Conservation (phyloP, 2,888 invertebrate species). For the Tupiocoris notatus region DNA sequence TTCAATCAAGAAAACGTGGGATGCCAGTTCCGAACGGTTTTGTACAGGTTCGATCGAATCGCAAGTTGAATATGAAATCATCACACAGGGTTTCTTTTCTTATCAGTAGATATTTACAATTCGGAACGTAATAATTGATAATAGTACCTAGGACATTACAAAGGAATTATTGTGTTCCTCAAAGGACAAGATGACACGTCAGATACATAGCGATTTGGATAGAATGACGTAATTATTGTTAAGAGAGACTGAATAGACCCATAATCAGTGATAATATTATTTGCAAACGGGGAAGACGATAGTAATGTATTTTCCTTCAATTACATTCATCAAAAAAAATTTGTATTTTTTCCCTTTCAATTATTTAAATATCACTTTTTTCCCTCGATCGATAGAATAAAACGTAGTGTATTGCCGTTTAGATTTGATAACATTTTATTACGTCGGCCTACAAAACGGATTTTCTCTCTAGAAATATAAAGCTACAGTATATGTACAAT, state of each 20-base stretch:
- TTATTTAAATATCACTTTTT: background rate
- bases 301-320: background rate
- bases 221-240: background rate
- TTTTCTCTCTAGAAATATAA: constrained; percentile 16
- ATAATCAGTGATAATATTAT: background rate
- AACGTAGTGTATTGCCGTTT: background rate
- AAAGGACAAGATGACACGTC: no score
- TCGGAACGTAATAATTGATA: background rate
- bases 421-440: background rate
- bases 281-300: background rate
- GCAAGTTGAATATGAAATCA: background rate
- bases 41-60: no score
- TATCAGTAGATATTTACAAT: background rate
- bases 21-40: no score
- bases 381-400: no score
- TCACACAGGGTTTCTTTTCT: background rate
- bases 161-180: background rate
- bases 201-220: background rate
- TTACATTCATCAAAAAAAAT: background rate
- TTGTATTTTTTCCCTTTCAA: no score
- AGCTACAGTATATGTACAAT: constrained; percentile 37
- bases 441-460: background rate
- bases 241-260: background rate
- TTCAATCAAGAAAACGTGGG: no score
- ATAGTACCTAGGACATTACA: background rate